A percentile compares a stretch with the other conserved stretches of the same genome.
phyloP scores from a whole-genome alignment of 2,888 invertebrate genomes.

The Hypercompe scribonia region DNA sequence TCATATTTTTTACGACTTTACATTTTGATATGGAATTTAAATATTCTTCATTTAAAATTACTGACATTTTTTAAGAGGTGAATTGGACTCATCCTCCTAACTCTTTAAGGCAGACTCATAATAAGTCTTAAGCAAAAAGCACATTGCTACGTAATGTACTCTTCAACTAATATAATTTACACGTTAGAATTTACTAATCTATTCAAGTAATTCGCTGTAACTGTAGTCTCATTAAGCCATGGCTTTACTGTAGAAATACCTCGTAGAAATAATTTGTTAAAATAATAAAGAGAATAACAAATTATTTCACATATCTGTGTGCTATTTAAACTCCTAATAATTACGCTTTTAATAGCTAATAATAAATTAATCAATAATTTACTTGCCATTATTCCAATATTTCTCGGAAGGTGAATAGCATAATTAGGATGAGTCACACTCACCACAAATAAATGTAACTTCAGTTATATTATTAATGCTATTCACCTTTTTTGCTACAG shows the following conservation, averaged over 20 bases:
- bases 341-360: constrained; percentile 49
- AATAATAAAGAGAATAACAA: constrained; percentile 20
- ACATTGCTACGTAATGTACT: constrained; percentile 2
- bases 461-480: constrained; percentile 7
- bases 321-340: constrained; percentile 38
- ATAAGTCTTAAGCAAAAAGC: not conserved
- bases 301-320: constrained; percentile 30
- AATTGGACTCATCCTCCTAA: constrained; percentile 6
- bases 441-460: not conserved
- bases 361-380: constrained; percentile 26
- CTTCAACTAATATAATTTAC: constrained; percentile 17
- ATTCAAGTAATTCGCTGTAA: constrained; percentile 57
- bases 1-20: not conserved
- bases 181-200: constrained; percentile 10
- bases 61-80: not conserved
- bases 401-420: constrained; percentile 26
- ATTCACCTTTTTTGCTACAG: constrained; percentile 38
- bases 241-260: constrained; percentile 44
- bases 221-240: constrained; percentile 55
- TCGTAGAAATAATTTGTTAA: constrained; percentile 36
- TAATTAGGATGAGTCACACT: constrained; percentile 1
- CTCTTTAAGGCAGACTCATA: not conserved
- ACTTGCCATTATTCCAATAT: constrained; percentile 27
- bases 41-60: not conserved
- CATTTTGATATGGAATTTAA: not conserved